Conservation (phyloP, 1,140 invertebrate genomes). For the Nymphalis io region DNA sequence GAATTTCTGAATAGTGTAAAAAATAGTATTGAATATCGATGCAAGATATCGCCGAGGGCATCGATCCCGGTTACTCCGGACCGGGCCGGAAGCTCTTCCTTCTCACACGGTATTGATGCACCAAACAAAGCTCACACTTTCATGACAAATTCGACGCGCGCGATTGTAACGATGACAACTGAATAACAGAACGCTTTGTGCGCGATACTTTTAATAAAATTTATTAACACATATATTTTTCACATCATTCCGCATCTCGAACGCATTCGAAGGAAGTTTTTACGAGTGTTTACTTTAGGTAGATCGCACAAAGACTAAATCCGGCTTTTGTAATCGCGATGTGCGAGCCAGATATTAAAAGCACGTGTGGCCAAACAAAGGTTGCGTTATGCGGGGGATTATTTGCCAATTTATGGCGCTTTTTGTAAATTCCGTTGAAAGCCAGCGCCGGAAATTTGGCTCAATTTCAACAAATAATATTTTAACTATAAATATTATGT, state of each 20-base stretch:
- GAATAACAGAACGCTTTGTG: conserved; percentile 58
- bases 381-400: conserved; percentile 80
- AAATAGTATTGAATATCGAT: conserved; percentile 69
- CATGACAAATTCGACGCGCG: conserved; percentile 74
- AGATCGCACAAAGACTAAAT: conserved; percentile 60
- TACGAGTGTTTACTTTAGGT: conserved; percentile 62
- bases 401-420: conserved; percentile 80
- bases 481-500: conserved; percentile 75
- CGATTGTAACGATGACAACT: conserved; percentile 63
- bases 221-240: conserved; percentile 69
- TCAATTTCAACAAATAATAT: conserved; percentile 80
- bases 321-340: conserved; percentile 66
- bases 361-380: conserved; percentile 80
- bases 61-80: conserved; percentile 47
- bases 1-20: conserved; percentile 47
- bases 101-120: conserved; percentile 66
- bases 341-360: conserved; percentile 73
- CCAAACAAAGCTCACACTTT: conserved; percentile 58
- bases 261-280: conserved; percentile 51
- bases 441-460: conserved; percentile 77
- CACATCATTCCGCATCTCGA: conserved; percentile 35
- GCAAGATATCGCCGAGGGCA: conserved; percentile 70
- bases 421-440: conserved; percentile 78
- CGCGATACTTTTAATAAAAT: conserved; percentile 70
- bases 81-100: conserved; percentile 69